These are phyloP conservation scores for Apodemus sylvaticus DNA, from an alignment of 2,113 vertebrate species.

Conservation along the genomic window DNA sequence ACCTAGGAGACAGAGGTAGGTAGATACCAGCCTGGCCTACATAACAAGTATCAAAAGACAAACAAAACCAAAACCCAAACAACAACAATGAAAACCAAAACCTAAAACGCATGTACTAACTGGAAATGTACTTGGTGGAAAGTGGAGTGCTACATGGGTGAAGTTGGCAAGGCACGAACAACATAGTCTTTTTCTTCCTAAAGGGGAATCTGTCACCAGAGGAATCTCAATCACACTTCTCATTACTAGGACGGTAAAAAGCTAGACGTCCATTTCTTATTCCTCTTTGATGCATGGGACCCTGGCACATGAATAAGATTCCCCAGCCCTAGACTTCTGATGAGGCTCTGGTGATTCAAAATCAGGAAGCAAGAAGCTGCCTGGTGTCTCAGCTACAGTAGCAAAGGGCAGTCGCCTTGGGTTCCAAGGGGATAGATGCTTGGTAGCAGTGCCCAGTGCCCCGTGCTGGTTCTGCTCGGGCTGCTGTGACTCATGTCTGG, in stretches of 20 bases:
- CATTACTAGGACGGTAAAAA: background rate
- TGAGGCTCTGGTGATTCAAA: background rate
- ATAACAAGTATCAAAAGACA: background rate
- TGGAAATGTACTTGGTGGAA: background rate
- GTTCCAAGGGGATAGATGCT: accelerated
- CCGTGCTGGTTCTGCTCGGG: background rate
- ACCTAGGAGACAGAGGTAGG: background rate
- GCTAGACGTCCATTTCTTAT: background rate
- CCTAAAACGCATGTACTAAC: background rate
- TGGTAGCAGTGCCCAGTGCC: background rate
- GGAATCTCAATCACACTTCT: background rate
- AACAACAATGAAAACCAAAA: background rate
- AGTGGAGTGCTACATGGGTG: background rate
- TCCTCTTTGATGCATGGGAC: background rate
- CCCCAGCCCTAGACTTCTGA: background rate
- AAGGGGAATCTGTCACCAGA: background rate
- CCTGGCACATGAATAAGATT: background rate
- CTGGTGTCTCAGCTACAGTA: background rate
- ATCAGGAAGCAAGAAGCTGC: background rate
- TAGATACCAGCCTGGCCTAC: background rate
- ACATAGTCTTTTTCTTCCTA: background rate
- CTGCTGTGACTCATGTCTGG: background rate
- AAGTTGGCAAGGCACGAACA: background rate
- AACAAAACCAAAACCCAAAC: background rate
- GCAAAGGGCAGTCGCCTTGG: background rate